These are phyloP conservation scores for Melanotaenia pygmaea DNA, from an alignment of 2,797 vertebrate species.

Conservation along the genomic window DNA sequence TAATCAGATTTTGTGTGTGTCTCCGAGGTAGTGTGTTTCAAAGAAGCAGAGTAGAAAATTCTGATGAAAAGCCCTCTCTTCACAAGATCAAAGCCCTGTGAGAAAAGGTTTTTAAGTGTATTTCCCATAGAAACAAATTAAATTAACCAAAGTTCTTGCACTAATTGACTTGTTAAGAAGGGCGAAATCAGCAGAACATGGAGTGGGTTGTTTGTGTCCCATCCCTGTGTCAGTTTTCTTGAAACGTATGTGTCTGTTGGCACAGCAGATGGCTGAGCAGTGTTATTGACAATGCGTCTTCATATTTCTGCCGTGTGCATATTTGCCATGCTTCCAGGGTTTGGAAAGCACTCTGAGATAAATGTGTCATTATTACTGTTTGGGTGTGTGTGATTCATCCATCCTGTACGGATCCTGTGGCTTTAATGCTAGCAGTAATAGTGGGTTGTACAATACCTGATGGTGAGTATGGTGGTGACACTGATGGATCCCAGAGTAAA, in stretches of 20 bases:
- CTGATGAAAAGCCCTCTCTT: neutral
- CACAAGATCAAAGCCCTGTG: neutral
- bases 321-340: constrained; percentile 59
- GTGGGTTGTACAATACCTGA: constrained; percentile 51
- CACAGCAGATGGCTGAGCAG: constrained; percentile 68
- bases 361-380: constrained; percentile 71
- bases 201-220: constrained; percentile 26
- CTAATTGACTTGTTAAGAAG: neutral
- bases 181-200: constrained; percentile 10
- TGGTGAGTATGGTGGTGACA: constrained; percentile 34
- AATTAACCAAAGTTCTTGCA: neutral
- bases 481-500: constrained; percentile 65
- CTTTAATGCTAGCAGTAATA: constrained; percentile 52
- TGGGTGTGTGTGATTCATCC: constrained; percentile 69
- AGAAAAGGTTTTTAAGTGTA: neutral
- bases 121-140: neutral
- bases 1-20: constrained; percentile 43
- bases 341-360: constrained; percentile 70
- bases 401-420: constrained; percentile 52
- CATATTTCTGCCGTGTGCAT: constrained; percentile 55
- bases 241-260: constrained; percentile 50
- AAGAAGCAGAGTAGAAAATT: constrained; percentile 10
- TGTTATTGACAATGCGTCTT: constrained; percentile 69
- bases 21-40: constrained; percentile 6
- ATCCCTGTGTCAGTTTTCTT: constrained; percentile 16